Evolutionary conservation across 2,113 vertebrate genomes (phyloP).

Genomic region (Callospermophilus lateralis): DNA sequence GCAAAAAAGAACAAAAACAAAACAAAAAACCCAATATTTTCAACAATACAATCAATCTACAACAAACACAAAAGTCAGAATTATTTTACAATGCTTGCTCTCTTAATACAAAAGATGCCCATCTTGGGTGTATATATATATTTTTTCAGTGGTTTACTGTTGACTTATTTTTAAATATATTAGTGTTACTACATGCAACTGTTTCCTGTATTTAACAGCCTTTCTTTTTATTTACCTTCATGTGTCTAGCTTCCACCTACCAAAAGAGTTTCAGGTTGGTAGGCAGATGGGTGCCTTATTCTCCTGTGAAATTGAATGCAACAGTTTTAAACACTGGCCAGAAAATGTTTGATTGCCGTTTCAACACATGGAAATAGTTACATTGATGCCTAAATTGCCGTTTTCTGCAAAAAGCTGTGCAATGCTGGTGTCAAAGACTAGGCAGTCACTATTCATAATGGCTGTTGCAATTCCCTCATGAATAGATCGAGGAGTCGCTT

Average conservation of each 20-base stretch:
- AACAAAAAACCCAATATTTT: constrained; percentile 77
- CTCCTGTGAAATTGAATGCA: constrained; percentile 87
- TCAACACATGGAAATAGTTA: constrained; percentile 99
- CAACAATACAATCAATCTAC: constrained; percentile 96
- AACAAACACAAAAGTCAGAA: constrained; percentile 95
- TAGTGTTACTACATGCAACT: constrained; percentile 94
- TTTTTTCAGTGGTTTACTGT: constrained; percentile 93
- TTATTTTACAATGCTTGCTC: constrained; percentile 96
- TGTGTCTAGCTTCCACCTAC: constrained; percentile 84
- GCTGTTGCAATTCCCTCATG: constrained; percentile 99
- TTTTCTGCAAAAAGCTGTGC: constrained; percentile 99
- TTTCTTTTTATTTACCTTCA: constrained; percentile 89
- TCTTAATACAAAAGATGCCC: constrained; percentile 96
- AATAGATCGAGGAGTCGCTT: constrained; percentile 98
- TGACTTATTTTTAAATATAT: constrained; percentile 93
- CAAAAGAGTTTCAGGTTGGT: constrained; percentile 82
- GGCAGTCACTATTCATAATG: constrained; percentile 99
- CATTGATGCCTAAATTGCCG: constrained; percentile 99
- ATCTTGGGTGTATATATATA: constrained; percentile 91
- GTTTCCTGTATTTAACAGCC: constrained; percentile 89
- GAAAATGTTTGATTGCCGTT: constrained; percentile 85
- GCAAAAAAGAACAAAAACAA: constrained; percentile 52
- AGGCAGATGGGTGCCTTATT: constrained; percentile 85
- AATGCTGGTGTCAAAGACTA: constrained; percentile 99
- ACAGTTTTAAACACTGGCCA: constrained; percentile 90